Evolutionary conservation across 2,797 vertebrate species (phyloP), one percentile per base, ranked within the genome.

Genomic region (Tympanoctomys barrerae): DNA sequence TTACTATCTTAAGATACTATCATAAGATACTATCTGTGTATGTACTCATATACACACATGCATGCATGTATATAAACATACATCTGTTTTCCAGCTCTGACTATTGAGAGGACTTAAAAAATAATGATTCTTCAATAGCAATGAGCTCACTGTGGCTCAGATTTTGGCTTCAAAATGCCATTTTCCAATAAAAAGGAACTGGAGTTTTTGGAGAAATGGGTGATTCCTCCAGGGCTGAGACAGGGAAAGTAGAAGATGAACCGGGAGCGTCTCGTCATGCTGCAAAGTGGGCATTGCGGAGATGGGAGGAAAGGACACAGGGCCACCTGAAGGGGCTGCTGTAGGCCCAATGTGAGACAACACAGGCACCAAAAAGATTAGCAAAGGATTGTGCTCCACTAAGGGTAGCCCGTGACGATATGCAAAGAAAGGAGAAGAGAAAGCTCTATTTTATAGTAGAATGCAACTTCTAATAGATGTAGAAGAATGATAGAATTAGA

Each of bases 161-260:
- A 80, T 89, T 90, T 87, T 59, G 26, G 54, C 36, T 79, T 81
- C 66, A 49, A 93, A 90, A 93, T 80, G 62, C 13, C 57, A 28
- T 86, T 92, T 26, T 85, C 80, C 39, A 78, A 61, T 31, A 33
- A 87, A 66, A 73, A 19, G 8, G 33, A 81, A 21, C 57, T 59
- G 21, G 4, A 31, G 2, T 84, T 54, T 31, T 92, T 92, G 42
- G 13, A 78, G 46, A 78, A 78, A 49, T 31, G 8, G 42, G 46
- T 78, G 46, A 78, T 78, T 49, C 46, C 49, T 49, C 46, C 28
- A 78, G 75, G 46, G 46, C 75, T 31, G 5, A 52, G 8, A 31
- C 46, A 78, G 26, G 46, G 26, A 78, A 78, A 31, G 6, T 49
- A 46, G 70, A 49, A 77, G 75, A 49, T 31, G 26, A 78, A 78